phyloP scores from a whole-genome alignment of 2,888 invertebrate genomes.

The Sthenelais limicola region DNA sequence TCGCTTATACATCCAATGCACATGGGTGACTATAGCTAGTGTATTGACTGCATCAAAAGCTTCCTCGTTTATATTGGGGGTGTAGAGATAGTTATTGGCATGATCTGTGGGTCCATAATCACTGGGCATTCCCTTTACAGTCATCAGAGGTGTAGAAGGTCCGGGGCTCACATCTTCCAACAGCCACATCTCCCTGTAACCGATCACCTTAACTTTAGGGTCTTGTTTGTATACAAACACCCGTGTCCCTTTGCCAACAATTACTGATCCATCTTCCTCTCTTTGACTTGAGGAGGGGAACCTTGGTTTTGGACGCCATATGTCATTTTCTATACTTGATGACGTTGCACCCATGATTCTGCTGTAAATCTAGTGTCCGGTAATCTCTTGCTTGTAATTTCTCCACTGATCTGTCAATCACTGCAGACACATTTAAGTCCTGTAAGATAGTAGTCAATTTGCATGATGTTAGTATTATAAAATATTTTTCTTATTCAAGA shows the following conservation, averaged over 20 bases:
- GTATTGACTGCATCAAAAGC: constrained; percentile 2
- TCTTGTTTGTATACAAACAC: constrained; percentile 8
- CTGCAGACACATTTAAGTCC: too few species aligned
- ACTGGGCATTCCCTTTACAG: background rate
- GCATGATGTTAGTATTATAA: too few species aligned
- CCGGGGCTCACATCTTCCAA: background rate
- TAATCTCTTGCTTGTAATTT: too few species aligned
- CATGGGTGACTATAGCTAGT: background rate
- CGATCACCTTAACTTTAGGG: background rate
- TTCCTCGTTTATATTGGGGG: background rate
- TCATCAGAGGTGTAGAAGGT: background rate
- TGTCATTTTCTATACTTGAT: too few species aligned
- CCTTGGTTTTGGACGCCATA: too few species aligned
- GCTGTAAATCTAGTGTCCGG: too few species aligned
- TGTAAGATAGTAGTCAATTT: too few species aligned
- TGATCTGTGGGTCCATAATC: background rate
- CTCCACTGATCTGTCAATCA: too few species aligned
- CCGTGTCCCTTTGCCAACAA: background rate
- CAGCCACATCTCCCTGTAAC: background rate
- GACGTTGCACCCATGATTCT: too few species aligned
- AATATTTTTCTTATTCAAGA: too few species aligned
- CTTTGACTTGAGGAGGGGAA: too few species aligned
- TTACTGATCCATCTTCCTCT: too few species aligned
- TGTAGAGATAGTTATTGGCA: constrained; percentile 16
- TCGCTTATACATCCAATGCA: background rate